Evolutionary conservation across 2,888 invertebrate genomes (phyloP), one percentile per base, ranked within the genome.

Genomic region (Acanthosoma haemorrhoidale): DNA sequence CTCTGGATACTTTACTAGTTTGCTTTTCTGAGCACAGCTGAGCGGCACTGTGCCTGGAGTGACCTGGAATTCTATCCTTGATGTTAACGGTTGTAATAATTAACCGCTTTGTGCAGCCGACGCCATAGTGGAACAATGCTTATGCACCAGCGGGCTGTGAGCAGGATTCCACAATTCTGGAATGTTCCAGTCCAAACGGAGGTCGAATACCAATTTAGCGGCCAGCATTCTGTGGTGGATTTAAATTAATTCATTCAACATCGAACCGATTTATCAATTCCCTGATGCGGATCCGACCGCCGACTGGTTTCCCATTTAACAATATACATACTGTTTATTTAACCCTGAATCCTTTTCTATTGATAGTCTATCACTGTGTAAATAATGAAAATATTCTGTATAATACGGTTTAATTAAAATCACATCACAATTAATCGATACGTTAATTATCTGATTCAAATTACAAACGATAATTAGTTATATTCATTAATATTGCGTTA

Each of bases 81-180:
- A 51, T 51, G 51, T 51, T 51, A 51, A 51, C 29, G 51, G 51
- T 51, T 51, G 51, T 51, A 51, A 51, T 51, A 51, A 51, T 51
- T 51, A 51, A 51, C 25, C 25, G 51, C 51, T 51, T 51, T 51
- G 51, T 51, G 51, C 51, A 51, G 25, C 25, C 51, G 51, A 51
- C 29, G 51, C 25, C 25, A 25, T n/a, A n/a, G 51, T 21, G 29
- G 51, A 51, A 51, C 51, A 51, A 51, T 51, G 51, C 51, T 25
- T 6, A 25, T 51, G 51, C 51, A 51, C 25, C 51, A 51, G 21
- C 29, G n/a, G n/a, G 25, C 51, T 25, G 2, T n/a, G 5, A 25
- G 25, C 25, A 51, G 51, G 29, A 51, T 51, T n/a, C 51, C 51
- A 51, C 25, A 25, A 25, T 51, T 51, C 25, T 51, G 51, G 51